These are phyloP conservation scores for Sesia apiformis DNA, from an alignment of 2,888 invertebrate genomes.

Conservation along the genomic window DNA sequence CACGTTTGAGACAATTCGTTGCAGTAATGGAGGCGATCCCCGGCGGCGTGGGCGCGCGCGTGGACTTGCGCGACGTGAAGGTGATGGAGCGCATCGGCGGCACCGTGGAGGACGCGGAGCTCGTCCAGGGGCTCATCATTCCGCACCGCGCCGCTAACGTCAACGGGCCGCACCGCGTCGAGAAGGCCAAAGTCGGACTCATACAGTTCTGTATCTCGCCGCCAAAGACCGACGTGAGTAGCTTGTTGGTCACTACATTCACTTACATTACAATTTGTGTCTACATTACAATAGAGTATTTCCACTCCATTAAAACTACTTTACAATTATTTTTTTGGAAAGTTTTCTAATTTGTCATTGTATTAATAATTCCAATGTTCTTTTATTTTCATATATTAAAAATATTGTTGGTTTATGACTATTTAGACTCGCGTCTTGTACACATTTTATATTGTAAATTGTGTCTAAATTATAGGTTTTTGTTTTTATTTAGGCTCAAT, in stretches of 20 bases:
- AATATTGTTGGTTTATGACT: no score
- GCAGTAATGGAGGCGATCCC: slow-evolving; percentile 69
- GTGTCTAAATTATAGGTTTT: no score
- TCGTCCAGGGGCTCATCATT: slow-evolving; percentile 96
- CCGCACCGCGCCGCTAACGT: slow-evolving; percentile 91
- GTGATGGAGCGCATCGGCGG: slow-evolving; percentile 98
- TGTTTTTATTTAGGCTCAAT: no score
- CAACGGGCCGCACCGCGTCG: slow-evolving; percentile 93
- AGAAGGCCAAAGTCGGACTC: slow-evolving; percentile 98
- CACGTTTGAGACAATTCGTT: slow-evolving; percentile 4
- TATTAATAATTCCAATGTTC: neutral
- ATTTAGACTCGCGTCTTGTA: no score
- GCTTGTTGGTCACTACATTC: no score
- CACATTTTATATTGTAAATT: no score
- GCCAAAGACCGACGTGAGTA: slow-evolving; percentile 96
- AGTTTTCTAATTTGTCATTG: neutral
- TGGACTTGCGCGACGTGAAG: slow-evolving; percentile 96
- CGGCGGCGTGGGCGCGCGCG: slow-evolving; percentile 79
- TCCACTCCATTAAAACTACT: neutral
- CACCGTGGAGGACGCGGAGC: slow-evolving; percentile 97
- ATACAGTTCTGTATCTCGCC: slow-evolving; percentile 99
- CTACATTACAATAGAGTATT: neutral
- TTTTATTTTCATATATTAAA: no score
- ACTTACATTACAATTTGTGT: neutral
- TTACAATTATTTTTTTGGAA: neutral